Conservation (phyloP, 2,113 vertebrate species). For the Brachypodius melanocephalos region DNA sequence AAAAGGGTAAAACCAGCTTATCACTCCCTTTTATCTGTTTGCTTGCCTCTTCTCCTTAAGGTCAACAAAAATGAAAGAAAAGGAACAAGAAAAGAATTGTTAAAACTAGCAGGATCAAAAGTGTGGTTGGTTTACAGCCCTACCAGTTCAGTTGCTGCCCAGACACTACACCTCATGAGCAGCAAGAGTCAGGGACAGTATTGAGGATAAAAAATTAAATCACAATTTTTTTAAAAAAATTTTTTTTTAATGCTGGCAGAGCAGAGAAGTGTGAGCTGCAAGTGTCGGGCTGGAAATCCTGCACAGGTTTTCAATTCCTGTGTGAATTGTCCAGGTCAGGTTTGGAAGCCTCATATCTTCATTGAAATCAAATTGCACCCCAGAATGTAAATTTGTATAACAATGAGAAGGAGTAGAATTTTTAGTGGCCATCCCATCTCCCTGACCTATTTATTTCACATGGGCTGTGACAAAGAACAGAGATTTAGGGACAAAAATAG, state of each 20-base stretch:
- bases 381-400: neutral
- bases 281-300: neutral
- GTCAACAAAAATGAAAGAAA: neutral
- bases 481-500: neutral
- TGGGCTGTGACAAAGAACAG: neutral
- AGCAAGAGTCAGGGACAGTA: neutral
- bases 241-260: neutral
- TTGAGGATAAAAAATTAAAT: neutral
- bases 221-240: neutral
- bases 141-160: neutral
- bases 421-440: neutral
- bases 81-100: neutral
- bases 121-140: neutral
- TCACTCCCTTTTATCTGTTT: neutral
- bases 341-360: neutral
- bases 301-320: neutral
- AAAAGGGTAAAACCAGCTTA: neutral
- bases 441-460: neutral
- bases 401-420: neutral
- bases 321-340: neutral
- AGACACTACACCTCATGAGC: neutral
- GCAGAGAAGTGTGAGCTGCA: neutral
- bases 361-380: neutral
- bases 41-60: neutral
- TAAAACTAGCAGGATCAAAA: neutral